Evolutionary conservation across 1,140 invertebrate species (phyloP).

Genomic region (Bombus cullumanus): DNA sequence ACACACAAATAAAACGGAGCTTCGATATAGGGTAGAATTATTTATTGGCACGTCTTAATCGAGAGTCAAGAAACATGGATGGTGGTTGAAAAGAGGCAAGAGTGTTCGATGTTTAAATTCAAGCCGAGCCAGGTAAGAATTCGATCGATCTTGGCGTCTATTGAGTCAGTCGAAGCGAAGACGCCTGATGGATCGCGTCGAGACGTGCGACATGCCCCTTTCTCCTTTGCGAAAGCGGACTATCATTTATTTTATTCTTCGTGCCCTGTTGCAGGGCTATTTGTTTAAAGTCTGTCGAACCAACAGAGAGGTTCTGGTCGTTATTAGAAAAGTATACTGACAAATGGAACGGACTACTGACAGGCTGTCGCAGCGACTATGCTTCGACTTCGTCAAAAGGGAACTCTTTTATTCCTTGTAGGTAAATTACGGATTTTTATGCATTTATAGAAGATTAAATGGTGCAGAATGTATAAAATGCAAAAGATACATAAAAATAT

Average conservation of each 20-base stretch:
- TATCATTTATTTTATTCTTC: constrained; percentile 75
- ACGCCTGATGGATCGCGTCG: constrained; percentile 73
- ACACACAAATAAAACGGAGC: background rate
- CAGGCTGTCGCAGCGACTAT: constrained; percentile 48
- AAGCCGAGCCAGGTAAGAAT: constrained; percentile 44
- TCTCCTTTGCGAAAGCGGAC: constrained; percentile 17
- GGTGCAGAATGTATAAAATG: too few relatives aligned
- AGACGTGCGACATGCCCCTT: constrained; percentile 68
- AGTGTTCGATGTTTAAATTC: constrained; percentile 33
- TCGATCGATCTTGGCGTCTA: constrained; percentile 70
- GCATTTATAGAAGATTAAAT: too few relatives aligned
- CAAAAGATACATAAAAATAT: too few relatives aligned
- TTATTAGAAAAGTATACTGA: constrained; percentile 69
- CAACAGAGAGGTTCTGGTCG: constrained; percentile 47
- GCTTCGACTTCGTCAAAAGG: background rate
- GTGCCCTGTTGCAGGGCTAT: constrained; percentile 59
- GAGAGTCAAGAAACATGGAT: background rate
- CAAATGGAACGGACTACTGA: constrained; percentile 53
- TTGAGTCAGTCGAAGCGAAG: constrained; percentile 66
- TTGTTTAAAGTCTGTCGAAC: constrained; percentile 63
- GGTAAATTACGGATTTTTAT: background rate
- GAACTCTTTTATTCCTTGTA: background rate
- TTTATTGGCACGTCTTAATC: background rate
- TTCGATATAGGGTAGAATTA: background rate
- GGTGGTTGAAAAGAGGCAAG: background rate